A percentile compares a stretch with the other conserved stretches of the same genome.
phyloP scores from a whole-genome alignment of 1,140 invertebrate genomes.

The Myzus persicae region DNA sequence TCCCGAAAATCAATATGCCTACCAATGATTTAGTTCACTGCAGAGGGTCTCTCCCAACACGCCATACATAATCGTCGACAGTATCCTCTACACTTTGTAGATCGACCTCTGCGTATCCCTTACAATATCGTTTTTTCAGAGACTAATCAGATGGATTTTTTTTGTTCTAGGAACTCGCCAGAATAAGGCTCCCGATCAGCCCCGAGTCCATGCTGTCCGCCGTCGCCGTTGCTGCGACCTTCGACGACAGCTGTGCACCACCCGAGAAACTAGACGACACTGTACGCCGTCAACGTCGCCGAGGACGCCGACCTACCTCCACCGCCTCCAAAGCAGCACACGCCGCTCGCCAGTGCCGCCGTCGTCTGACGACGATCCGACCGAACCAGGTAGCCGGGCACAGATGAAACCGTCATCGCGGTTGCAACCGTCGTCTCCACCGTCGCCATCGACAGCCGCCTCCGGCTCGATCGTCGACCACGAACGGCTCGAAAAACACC shows the following conservation, averaged over 20 bases:
- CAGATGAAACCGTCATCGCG: constrained; percentile 29
- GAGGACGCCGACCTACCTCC: too few relatives aligned
- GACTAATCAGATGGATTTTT: not conserved
- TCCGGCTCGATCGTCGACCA: not conserved
- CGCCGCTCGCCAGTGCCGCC: too few relatives aligned
- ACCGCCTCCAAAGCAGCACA: not conserved
- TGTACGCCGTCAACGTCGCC: not conserved
- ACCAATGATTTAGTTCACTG: not conserved
- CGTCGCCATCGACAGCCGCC: not conserved
- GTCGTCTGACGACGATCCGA: not conserved
- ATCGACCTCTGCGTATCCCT: not conserved
- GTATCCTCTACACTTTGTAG: not conserved
- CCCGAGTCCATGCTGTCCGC: not conserved
- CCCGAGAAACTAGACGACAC: not conserved
- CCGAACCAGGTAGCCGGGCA: constrained; percentile 1
- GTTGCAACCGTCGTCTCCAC: not conserved
- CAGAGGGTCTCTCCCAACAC: too few relatives aligned
- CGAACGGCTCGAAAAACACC: not conserved
- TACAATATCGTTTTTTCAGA: not conserved
- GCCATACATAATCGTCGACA: not conserved
- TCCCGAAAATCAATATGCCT: not conserved
- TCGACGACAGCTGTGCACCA: not conserved
- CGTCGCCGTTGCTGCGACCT: not conserved
- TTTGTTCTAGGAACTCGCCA: not conserved
- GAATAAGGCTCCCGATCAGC: not conserved